Conservation (phyloP, 1,140 invertebrate species). For the Fopius arisanus region DNA sequence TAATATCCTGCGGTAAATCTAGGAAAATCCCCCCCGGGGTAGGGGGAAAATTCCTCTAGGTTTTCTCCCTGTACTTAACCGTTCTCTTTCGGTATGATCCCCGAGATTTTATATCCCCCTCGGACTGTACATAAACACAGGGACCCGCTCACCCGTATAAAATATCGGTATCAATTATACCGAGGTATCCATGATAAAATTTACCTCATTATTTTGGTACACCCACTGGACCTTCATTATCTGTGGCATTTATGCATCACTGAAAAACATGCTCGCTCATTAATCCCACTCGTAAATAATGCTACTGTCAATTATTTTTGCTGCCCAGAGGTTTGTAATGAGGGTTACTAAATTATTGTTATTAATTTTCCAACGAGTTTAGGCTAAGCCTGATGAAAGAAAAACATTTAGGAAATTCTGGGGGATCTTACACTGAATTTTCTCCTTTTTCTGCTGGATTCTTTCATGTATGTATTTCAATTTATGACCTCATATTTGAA, state of each 20-base stretch:
- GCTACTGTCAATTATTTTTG: neutral
- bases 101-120: constrained; percentile 26
- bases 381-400: too few relatives aligned
- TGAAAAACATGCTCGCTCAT: neutral
- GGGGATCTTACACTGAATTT: too few relatives aligned
- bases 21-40: constrained; percentile 3
- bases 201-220: constrained; percentile 5
- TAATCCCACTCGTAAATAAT: neutral
- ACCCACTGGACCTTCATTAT: neutral
- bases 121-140: neutral
- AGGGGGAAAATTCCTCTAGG: neutral
- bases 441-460: too few relatives aligned
- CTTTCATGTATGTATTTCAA: too few relatives aligned
- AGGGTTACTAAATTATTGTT: neutral
- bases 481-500: too few relatives aligned
- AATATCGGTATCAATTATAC: constrained; percentile 18
- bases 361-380: neutral
- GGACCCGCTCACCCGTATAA: neutral
- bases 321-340: neutral
- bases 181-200: constrained; percentile 1
- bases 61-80: constrained; percentile 5
- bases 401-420: too few relatives aligned
- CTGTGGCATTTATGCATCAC: constrained; percentile 8
- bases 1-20: constrained; percentile 35
- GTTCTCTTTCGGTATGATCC: constrained; percentile 10